These are phyloP conservation scores for Petrocephalus zakoni DNA, from an alignment of 2,113 vertebrate genomes.

Conservation along the genomic window DNA sequence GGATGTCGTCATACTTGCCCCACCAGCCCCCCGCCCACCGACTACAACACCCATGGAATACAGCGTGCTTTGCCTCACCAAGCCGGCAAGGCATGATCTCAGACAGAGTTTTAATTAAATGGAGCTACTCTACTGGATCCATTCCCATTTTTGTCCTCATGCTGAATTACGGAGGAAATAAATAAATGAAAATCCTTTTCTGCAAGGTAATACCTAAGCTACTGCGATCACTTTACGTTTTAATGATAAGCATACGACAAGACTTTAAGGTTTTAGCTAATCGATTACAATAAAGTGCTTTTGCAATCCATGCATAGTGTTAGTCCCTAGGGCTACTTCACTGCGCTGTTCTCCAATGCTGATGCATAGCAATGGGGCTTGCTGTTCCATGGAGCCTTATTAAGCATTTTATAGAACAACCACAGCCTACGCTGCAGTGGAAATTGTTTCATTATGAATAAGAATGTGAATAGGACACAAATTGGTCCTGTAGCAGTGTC, in stretches of 20 bases:
- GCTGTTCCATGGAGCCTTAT: neutral
- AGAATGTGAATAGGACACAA: neutral
- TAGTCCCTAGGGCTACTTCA: neutral
- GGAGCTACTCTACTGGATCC: neutral
- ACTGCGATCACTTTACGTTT: neutral
- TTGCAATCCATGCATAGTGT: neutral
- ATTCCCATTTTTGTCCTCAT: neutral
- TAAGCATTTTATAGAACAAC: neutral
- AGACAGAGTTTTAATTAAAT: neutral
- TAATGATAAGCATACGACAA: slow-evolving; percentile 5
- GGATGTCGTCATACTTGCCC: neutral
- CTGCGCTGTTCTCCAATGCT: neutral
- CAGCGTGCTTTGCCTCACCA: neutral
- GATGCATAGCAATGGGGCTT: neutral
- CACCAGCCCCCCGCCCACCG: neutral
- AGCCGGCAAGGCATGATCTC: neutral
- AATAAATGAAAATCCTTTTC: neutral
- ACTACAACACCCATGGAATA: neutral
- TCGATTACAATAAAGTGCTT: neutral
- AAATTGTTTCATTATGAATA: neutral
- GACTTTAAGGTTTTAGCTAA: slow-evolving; percentile 15
- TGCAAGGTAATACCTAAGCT: neutral
- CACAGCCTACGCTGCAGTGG: neutral
- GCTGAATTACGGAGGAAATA: slow-evolving; percentile 10
- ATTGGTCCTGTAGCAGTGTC: neutral